These are phyloP conservation scores for Hydrozoanthus gracilis DNA, from an alignment of 92 coral and sea anemone species.

Conservation along the genomic window DNA sequence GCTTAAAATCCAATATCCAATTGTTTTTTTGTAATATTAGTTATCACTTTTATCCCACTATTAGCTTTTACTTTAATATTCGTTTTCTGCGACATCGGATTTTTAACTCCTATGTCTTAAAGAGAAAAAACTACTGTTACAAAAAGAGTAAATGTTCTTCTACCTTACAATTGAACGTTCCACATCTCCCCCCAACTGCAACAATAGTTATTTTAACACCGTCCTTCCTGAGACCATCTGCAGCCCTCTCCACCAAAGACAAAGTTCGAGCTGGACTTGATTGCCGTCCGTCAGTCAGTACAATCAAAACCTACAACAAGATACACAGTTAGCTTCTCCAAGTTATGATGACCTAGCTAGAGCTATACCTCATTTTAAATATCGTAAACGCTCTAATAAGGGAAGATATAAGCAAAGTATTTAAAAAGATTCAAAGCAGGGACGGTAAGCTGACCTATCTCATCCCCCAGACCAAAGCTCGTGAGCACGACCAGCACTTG, in stretches of 20 bases:
- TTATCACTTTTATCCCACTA: no score
- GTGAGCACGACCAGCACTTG: no score
- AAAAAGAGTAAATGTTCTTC: no score
- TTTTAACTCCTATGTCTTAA: no score
- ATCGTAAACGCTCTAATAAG: background rate
- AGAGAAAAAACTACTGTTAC: no score
- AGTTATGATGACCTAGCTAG: background rate
- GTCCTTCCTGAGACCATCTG: background rate
- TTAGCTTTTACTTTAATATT: no score
- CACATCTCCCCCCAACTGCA: background rate
- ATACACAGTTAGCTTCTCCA: background rate
- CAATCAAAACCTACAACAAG: background rate
- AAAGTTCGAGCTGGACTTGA: background rate
- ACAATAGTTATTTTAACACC: background rate
- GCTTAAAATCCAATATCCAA: no score
- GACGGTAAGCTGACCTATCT: no score
- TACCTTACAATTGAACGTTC: background rate
- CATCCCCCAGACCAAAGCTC: no score
- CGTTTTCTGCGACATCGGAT: no score
- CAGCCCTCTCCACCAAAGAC: conserved; percentile 2
- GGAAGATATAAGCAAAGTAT: background rate
- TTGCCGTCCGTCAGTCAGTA: conserved; percentile 18
- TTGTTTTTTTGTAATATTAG: no score
- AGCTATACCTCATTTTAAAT: background rate
- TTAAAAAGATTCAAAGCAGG: no score